phyloP scores from a whole-genome alignment of 2,888 invertebrate species.

The Heteropelma amictum region DNA sequence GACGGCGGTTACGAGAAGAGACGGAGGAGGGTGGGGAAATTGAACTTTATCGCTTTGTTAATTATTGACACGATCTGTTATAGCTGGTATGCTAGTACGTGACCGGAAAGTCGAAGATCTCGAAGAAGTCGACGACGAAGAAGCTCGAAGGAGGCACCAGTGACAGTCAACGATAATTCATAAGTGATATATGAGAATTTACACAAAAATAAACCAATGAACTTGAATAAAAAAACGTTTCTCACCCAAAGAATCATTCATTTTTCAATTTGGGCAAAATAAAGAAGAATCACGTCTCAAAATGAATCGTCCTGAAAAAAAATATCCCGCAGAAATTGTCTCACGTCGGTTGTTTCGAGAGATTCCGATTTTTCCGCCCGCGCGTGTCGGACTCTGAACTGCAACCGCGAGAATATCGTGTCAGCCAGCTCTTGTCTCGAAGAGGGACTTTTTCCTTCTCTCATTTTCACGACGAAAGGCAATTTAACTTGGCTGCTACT shows the following conservation, averaged over 20 bases:
- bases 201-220: too few species aligned
- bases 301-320: neutral
- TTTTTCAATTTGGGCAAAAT: too few species aligned
- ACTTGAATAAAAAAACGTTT: too few species aligned
- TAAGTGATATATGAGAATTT: too few species aligned
- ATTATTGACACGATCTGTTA: slow-evolving; percentile 67
- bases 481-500: slow-evolving; percentile 44
- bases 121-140: slow-evolving; percentile 42
- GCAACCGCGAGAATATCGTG: slow-evolving; percentile 31
- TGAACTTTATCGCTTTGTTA: slow-evolving; percentile 45
- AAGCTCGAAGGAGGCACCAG: too few species aligned
- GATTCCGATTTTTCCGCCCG: slow-evolving; percentile 15
- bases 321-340: slow-evolving; percentile 4
- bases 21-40: too few species aligned
- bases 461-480: slow-evolving; percentile 52
- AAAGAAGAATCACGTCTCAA: neutral
- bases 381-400: neutral
- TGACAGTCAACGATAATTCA: too few species aligned
- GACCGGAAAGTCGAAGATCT: slow-evolving; percentile 64
- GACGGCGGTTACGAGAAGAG: too few species aligned
- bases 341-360: slow-evolving; percentile 30
- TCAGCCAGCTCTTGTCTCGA: slow-evolving; percentile 18
- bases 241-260: too few species aligned
- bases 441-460: slow-evolving; percentile 33
- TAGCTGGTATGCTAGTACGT: slow-evolving; percentile 65